Base-by-base conservation (phyloP, 1,140 invertebrate species). In the Homarus americanus region DNA sequence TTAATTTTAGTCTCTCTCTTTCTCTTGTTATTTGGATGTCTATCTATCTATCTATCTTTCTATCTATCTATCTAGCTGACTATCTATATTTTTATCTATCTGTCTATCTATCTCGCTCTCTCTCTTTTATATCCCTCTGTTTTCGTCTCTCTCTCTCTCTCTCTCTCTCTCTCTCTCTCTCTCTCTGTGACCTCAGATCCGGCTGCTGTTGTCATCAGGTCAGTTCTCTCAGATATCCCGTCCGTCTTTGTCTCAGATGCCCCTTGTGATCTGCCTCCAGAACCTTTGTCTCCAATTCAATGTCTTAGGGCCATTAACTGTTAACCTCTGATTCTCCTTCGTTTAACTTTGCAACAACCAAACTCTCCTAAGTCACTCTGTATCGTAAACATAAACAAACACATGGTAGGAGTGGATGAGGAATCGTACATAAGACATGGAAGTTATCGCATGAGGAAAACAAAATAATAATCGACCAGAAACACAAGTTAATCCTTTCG, bases 161-260 rank as follows among this genome's bases (percentile, higher is more conserved):
- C 82, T 84, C 82, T 84, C 58, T 84, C 66, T 72, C 82, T 38
- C 82, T 40, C 82, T 72, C 82, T 72, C 66, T 28, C 40, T 69
- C 40, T 44, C 82, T 84, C 82, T 72, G 36, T 72, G 63, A 84
- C 72, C 83, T 41, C 36, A 15, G 32, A 49, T n/a, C 44, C 34
- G 66, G 40, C 36, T 83, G 53, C 49, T 73, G 63, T 76, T 75
- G 83, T 85, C 83, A 75, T 44, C 83, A 85, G 83, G 83, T 85
- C 83, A 85, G 66, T 76, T 85, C 83, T 72, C 83, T 85, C 83
- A 85, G 83, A 85, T 85, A 85, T 75, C 83, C 83, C 41, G 72
- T 36, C 83, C 41, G 63, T 85, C 83, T 85, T 85, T 85, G 83
- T 85, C 38, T 85, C n/a, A 3, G 24, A n/a, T 28, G 63, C 63